phyloP scores from a whole-genome alignment of 2,113 vertebrate genomes.

The Alligator sinensis region DNA sequence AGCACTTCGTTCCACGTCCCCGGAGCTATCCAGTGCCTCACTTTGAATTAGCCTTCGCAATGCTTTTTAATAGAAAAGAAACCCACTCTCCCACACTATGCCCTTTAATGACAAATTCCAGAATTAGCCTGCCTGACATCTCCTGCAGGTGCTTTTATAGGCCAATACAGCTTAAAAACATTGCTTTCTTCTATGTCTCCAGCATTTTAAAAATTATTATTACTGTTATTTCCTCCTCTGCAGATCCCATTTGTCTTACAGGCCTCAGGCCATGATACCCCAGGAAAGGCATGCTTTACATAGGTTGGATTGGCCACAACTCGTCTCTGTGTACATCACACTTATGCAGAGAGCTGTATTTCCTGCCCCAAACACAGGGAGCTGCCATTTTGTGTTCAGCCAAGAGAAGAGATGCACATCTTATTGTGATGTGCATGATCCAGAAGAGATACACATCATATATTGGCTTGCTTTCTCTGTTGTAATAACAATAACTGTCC shows the following conservation, averaged over 20 bases:
- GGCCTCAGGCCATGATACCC: neutral
- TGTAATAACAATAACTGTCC: neutral
- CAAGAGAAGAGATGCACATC: neutral
- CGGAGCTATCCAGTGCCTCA: rapidly evolving
- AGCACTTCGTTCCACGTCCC: neutral
- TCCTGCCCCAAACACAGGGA: neutral
- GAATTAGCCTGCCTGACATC: too few species aligned
- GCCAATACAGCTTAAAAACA: neutral
- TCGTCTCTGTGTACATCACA: neutral
- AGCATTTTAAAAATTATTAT: neutral
- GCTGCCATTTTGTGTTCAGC: neutral
- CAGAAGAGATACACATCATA: neutral
- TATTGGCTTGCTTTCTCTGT: neutral
- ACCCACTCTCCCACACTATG: neutral
- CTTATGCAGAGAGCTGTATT: too few species aligned
- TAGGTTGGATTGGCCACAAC: neutral
- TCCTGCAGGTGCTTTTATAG: too few species aligned
- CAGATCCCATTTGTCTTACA: neutral
- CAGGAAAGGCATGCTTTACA: neutral
- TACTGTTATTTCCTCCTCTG: neutral
- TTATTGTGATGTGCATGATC: neutral
- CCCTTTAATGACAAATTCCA: too few species aligned
- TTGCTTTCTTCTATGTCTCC: neutral
- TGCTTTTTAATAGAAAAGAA: neutral
- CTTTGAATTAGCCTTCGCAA: neutral